These are phyloP conservation scores for Diaphora mendica DNA, from an alignment of 2,888 invertebrate species.

Conservation along the genomic window DNA sequence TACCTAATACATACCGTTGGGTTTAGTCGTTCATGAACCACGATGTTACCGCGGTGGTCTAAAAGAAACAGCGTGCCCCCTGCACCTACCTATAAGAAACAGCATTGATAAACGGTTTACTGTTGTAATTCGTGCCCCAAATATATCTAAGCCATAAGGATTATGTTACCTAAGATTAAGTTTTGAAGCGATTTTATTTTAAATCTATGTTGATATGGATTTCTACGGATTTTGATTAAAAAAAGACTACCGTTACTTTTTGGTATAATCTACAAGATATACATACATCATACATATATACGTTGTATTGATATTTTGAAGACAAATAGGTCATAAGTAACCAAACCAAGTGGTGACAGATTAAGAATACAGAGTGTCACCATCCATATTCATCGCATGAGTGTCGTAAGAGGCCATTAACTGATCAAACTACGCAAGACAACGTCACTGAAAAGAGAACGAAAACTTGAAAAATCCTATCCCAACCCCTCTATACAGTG, in stretches of 20 bases:
- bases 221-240: not conserved
- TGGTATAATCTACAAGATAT: not conserved
- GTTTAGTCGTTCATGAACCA: constrained; percentile 76
- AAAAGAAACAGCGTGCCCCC: constrained; percentile 73
- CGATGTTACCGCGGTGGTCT: constrained; percentile 79
- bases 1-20: constrained; percentile 64
- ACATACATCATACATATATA: too few species aligned
- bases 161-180: not conserved
- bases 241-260: not conserved
- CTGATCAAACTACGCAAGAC: too few species aligned
- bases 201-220: not conserved
- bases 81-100: constrained; percentile 68
- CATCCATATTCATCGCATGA: too few species aligned
- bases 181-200: not conserved
- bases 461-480: too few species aligned
- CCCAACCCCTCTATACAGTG: too few species aligned
- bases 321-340: not conserved
- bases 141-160: not conserved
- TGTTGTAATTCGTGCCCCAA: not conserved
- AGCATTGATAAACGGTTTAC: not conserved
- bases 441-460: too few species aligned
- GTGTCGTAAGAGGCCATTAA: too few species aligned
- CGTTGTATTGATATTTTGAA: not conserved
- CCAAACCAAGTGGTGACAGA: too few species aligned
- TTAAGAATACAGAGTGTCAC: too few species aligned